Evolutionary conservation across 2,888 invertebrate species (phyloP).

Genomic region (Aspidapion aeneum): DNA sequence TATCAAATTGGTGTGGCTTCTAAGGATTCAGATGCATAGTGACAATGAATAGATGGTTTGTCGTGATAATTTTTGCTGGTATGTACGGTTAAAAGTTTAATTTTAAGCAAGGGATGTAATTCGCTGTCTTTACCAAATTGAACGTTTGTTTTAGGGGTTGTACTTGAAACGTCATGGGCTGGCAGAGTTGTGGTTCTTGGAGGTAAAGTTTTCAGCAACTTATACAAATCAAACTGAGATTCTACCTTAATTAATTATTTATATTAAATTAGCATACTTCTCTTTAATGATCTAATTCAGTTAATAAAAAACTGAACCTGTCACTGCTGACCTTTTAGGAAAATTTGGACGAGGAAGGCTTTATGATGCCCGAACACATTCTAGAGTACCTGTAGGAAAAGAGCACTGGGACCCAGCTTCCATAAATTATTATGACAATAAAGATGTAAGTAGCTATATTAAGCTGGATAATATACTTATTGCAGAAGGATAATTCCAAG

Average conservation of each 20-base stretch:
- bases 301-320: not conserved
- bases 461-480: not conserved
- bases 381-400: slow-evolving; percentile 55
- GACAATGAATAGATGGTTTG: not conserved
- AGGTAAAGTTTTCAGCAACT: not conserved
- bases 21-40: not conserved
- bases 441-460: slow-evolving; percentile 58
- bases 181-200: not conserved
- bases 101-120: not conserved
- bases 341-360: slow-evolving; percentile 45
- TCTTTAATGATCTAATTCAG: not conserved
- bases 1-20: not conserved
- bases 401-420: slow-evolving; percentile 56
- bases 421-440: slow-evolving; percentile 60
- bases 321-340: slow-evolving; percentile 24
- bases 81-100: not conserved
- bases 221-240: no score
- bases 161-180: not conserved
- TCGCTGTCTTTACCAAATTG: not conserved
- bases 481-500: slow-evolving; percentile 3
- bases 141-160: not conserved
- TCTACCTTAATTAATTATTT: no score
- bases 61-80: not conserved
- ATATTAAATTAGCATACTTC: no score
- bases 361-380: slow-evolving; percentile 42